Base-by-base conservation (phyloP, 2,797 vertebrate genomes). In the Potorous gilbertii region DNA sequence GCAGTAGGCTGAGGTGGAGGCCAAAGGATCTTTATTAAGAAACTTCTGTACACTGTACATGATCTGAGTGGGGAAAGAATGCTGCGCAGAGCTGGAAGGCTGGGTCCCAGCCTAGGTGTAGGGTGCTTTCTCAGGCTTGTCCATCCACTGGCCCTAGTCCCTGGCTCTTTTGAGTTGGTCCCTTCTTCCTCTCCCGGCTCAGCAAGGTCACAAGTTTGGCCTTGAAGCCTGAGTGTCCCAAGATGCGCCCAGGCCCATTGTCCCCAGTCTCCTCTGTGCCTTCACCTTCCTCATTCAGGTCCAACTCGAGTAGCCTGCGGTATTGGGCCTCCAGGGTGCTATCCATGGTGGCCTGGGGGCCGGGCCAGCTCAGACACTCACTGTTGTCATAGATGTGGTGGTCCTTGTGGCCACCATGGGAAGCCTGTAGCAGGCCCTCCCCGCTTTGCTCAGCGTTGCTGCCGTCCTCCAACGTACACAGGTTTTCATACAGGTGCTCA, bases 401-500 rank as follows among this genome's bases (percentile, higher is more conserved):
- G 81, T 31, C 97, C 92, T 97, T 96, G 14, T 50, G 95, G 94
- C 92, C n/a, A 1, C 93, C 46, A 1, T 97, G 91, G 90, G 94
- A 95, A 95, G 92, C 91, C 57, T 93, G 95, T 66, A 91, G 46
- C 27, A 8, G 55, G 2, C 21, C 27, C 2, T 57, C 95, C 21
- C 96, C 96, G 0, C 96, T 96, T 18, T 0, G 91, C 21, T 5
- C 66, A 0, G 0, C 12, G 40, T 18, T 21, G 0, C 96, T 50
- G 40, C n/a, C 54, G 0, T 55, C 13, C 46, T 98, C 98, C 0
- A 93, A 13, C 0, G 90, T 5, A 9, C 97, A 97, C 95, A 99
- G 96, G 93, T 99, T 99, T 96, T 98, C 98, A 0, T 99, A 99
- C 90, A 99, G 98, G 74, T 98, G 98, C 54, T 99, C 98, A 0